Evolutionary conservation across 1,140 invertebrate species (phyloP).

Genomic region (Hylaeus anthracinus): DNA sequence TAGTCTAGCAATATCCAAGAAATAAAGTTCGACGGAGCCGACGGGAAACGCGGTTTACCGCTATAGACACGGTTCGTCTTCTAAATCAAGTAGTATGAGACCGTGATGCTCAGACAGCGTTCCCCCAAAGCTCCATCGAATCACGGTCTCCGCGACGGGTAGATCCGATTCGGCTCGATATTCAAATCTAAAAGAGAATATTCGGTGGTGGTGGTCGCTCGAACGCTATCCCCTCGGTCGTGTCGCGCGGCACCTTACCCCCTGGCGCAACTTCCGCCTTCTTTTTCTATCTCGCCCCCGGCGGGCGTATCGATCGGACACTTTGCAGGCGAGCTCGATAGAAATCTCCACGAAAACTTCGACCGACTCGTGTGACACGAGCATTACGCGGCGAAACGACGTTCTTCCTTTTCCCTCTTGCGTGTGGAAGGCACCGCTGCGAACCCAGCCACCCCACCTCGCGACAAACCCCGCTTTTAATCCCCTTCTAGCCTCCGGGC

Average conservation of each 20-base stretch:
- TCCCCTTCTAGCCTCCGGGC: slow-evolving; percentile 53
- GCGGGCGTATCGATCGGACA: slow-evolving; percentile 52
- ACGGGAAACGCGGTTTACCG: neutral
- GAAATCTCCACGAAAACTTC: slow-evolving; percentile 54
- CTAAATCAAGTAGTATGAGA: neutral
- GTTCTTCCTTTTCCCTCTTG: neutral
- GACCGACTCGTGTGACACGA: slow-evolving; percentile 52
- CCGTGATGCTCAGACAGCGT: neutral
- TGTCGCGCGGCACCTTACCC: slow-evolving; percentile 11
- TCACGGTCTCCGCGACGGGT: neutral
- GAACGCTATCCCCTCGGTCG: slow-evolving; percentile 16
- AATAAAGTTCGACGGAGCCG: no score
- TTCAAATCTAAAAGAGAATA: slow-evolving; percentile 3
- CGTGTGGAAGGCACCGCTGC: neutral
- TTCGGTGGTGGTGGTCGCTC: neutral
- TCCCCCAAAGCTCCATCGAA: neutral
- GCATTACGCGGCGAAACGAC: slow-evolving; percentile 53
- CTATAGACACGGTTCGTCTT: neutral
- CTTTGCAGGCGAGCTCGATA: slow-evolving; percentile 43
- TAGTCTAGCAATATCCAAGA: no score
- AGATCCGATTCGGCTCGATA: neutral
- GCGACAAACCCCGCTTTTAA: slow-evolving; percentile 55
- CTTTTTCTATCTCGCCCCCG: slow-evolving; percentile 34
- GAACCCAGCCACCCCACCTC: slow-evolving; percentile 28
- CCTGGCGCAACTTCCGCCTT: neutral